Base-by-base conservation (phyloP, 2,113 vertebrate species). In the Circaetus cinerascens region DNA sequence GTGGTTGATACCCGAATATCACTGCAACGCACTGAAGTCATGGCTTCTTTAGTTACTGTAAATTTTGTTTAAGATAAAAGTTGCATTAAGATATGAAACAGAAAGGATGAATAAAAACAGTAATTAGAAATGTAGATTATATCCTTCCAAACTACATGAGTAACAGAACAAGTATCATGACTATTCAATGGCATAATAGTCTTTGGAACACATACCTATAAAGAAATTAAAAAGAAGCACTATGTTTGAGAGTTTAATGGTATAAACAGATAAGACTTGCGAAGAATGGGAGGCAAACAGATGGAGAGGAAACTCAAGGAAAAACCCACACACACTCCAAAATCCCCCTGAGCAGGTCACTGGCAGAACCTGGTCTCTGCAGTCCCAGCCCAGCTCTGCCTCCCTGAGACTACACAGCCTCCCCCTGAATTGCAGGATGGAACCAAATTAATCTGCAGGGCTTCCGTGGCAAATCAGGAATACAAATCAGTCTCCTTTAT, bases 81-180 rank as follows among this genome's bases (percentile, higher is more conserved):
- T 69, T 83, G n/a, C 59, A 80, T 45, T 90, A 86, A 85, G 53
- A 82, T 60, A 85, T 32, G 63, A 82, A 94, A 74, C 32, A 74
- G 59, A 81, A 95, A 91, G 41, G 40, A 89, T 0, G 3, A 81
- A 84, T 73, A 89, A 90, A 95, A 82, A 8, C 62, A 89, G 62
- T 87, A 87, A 53, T 92, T 75, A 93, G n/a, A 91, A 85, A 91
- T 79, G 84, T 29, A 91, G 80, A 81, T 91, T 82, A 73, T 53
- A 88, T 87, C 41, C 41, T 91, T 78, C 6, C 40, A 80, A 57
- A 78, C 60, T 43, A 68, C 23, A 60, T 13, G 36, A 95, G 69
- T 87, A 93, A 72, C 38, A 79, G 43, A 68, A 75, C 32, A 62
- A 94, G 14, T 45, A 96, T 51, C 46, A 82, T 41, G 32, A 72